Evolutionary conservation across 2,797 vertebrate genomes (phyloP).

Genomic region (Sardinella longiceps): DNA sequence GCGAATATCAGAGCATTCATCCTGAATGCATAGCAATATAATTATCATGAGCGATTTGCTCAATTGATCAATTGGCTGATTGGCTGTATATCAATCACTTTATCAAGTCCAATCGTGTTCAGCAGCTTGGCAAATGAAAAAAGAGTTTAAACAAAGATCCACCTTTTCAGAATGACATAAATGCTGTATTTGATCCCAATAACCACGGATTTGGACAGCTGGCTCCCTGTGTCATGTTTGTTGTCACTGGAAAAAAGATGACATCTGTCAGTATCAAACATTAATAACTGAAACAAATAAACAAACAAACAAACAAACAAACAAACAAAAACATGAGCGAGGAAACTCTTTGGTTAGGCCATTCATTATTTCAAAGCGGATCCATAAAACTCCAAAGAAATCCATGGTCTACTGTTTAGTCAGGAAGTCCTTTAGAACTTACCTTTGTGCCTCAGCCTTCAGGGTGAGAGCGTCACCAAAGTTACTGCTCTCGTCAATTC

Average conservation of each 20-base stretch:
- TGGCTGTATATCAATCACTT: neutral
- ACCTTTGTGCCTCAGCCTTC: conserved; percentile 79
- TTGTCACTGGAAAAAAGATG: conserved; percentile 71
- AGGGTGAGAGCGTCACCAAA: conserved; percentile 68
- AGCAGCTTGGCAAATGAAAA: neutral
- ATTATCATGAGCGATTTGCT: too few species aligned
- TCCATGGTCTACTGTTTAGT: neutral
- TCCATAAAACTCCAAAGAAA: too few species aligned
- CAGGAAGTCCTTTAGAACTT: neutral
- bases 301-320: too few species aligned
- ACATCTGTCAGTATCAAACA: too few species aligned
- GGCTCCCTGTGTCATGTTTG: conserved; percentile 45
- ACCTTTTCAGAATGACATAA: conserved; percentile 71
- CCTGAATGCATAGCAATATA: too few species aligned
- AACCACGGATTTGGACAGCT: conserved; percentile 42
- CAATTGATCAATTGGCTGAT: too few species aligned
- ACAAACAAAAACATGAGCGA: too few species aligned
- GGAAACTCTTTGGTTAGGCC: too few species aligned
- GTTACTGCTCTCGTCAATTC: conserved; percentile 65
- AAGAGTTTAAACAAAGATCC: neutral
- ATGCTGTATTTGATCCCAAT: conserved; percentile 80
- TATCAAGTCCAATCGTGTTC: too few species aligned
- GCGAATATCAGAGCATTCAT: neutral
- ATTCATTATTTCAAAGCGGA: too few species aligned
- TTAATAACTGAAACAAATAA: too few species aligned